A percentile compares a stretch with the other conserved stretches of the same genome.
Evolutionary conservation across 2,797 vertebrate genomes (phyloP).

Genomic region (Sebastes itinus): DNA sequence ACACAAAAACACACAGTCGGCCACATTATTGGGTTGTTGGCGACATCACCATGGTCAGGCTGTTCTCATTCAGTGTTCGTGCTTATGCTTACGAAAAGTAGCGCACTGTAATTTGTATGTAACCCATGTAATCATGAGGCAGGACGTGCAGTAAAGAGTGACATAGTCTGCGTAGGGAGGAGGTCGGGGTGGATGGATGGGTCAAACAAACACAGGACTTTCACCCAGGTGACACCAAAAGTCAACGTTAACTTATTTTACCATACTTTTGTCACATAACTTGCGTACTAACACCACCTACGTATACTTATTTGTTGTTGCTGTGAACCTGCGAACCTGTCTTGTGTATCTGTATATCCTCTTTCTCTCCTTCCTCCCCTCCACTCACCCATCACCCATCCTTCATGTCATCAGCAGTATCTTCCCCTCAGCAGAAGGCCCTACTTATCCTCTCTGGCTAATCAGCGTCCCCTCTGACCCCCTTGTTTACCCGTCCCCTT

Average conservation of each 20-base stretch:
- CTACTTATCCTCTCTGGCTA: slow-evolving; percentile 38
- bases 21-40: slow-evolving; percentile 1
- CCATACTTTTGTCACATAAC: neutral
- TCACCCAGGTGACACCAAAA: neutral
- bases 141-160: neutral
- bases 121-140: neutral
- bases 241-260: neutral
- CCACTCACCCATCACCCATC: neutral
- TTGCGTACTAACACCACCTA: neutral
- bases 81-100: neutral
- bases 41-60: slow-evolving; percentile 10
- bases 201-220: neutral
- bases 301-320: neutral
- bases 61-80: neutral
- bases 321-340: neutral
- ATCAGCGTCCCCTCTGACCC: slow-evolving; percentile 48
- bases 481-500: slow-evolving; percentile 61
- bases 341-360: neutral
- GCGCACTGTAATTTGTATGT: neutral
- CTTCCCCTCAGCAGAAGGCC: slow-evolving; percentile 6
- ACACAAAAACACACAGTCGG: slow-evolving; percentile 19
- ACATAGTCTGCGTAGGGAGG: neutral
- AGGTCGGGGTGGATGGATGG: neutral
- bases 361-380: neutral
- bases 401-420: slow-evolving; percentile 11